A percentile compares a stretch with the other conserved stretches of the same genome.
Evolutionary conservation across 23 tunicate genomes (phyloP).

Genomic region (Trididemnum clinides): DNA sequence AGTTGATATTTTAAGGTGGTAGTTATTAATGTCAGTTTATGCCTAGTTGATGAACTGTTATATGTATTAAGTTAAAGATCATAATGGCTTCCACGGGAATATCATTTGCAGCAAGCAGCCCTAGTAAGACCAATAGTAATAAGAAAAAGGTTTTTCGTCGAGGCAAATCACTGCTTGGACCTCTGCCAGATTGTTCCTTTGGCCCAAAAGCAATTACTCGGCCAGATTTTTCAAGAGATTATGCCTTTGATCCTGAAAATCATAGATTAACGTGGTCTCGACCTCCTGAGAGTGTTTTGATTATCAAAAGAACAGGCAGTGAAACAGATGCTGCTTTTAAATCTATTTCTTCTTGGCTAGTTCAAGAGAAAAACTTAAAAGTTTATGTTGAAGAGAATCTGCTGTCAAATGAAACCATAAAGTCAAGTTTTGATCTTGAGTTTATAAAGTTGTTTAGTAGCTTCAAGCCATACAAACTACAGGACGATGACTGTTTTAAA

Average conservation of each 20-base stretch:
- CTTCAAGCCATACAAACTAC: neutral
- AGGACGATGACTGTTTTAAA: neutral
- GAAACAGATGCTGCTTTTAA: slow-evolving; percentile 41
- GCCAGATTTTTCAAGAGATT: slow-evolving; percentile 16
- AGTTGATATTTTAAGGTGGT: too few relatives aligned
- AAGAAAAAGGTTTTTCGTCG: slow-evolving; percentile 5
- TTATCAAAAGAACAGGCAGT: slow-evolving; percentile 56
- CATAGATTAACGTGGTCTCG: slow-evolving; percentile 66
- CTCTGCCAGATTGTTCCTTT: slow-evolving; percentile 42
- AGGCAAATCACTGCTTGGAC: slow-evolving; percentile 45
- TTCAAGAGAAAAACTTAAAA: slow-evolving; percentile 8
- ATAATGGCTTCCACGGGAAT: neutral
- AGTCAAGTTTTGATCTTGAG: neutral
- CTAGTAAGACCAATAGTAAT: neutral
- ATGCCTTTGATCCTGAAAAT: slow-evolving; percentile 37
- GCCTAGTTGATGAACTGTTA: too few relatives aligned
- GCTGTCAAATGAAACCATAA: neutral
- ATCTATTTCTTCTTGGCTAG: slow-evolving; percentile 32
- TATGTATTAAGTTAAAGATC: too few relatives aligned
- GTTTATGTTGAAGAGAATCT: slow-evolving; percentile 60
- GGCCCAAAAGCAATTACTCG: slow-evolving; percentile 67
- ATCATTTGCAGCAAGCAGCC: neutral
- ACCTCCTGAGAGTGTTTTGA: slow-evolving; percentile 61
- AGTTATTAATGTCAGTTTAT: too few relatives aligned
- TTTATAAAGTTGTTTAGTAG: neutral